phyloP scores from a whole-genome alignment of 2,888 invertebrate genomes.

The Pristionchus mayeri region DNA sequence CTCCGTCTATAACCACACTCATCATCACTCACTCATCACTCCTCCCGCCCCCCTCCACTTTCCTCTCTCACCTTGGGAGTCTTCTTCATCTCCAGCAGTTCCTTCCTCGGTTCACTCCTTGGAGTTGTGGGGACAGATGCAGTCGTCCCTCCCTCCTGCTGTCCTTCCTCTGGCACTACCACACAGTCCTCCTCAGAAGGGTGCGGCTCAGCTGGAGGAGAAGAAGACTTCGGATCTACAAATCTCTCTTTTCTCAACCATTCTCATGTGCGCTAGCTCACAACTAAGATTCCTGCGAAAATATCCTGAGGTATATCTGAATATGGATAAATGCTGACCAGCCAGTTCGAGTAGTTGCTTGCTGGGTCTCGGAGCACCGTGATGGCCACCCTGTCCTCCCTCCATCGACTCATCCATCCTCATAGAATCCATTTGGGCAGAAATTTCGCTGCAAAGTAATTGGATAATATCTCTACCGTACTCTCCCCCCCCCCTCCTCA shows the following conservation, averaged over 20 bases:
- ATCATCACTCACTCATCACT: neutral
- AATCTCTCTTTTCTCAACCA: neutral
- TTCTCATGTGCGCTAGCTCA: neutral
- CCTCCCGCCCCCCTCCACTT: neutral
- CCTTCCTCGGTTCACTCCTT: neutral
- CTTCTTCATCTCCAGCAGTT: constrained; percentile 40
- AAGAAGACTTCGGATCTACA: constrained; percentile 18
- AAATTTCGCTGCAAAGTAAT: neutral
- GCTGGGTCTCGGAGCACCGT: neutral
- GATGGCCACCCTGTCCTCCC: neutral
- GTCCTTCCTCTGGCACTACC: neutral
- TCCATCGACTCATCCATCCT: constrained; percentile 29
- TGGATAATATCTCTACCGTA: neutral
- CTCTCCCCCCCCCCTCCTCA: neutral
- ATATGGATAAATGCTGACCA: neutral
- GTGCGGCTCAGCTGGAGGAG: constrained; percentile 37
- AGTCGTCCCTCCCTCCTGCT: neutral
- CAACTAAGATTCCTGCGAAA: neutral
- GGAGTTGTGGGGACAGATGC: neutral
- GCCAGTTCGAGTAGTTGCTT: constrained; percentile 40
- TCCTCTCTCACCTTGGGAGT: neutral
- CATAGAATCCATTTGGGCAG: neutral
- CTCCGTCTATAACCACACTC: neutral
- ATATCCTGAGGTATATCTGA: no score
- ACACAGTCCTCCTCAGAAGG: neutral